Conservation (phyloP, 2,797 vertebrate genomes). For the Eulemur rubriventer region DNA sequence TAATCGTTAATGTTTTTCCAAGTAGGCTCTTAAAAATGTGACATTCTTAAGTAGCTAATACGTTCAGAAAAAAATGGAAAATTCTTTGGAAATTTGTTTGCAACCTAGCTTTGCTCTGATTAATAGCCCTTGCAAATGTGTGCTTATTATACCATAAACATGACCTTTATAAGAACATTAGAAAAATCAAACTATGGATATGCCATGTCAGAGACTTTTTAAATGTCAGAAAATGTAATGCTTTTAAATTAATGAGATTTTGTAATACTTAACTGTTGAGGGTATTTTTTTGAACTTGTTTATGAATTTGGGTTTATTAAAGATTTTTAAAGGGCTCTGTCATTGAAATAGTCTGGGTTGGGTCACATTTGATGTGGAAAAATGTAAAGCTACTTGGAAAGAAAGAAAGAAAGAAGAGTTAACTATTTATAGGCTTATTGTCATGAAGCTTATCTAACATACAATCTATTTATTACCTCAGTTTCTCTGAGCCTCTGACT, state of each 20-base stretch:
- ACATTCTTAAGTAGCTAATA: slow-evolving; percentile 70
- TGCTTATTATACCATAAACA: slow-evolving; percentile 84
- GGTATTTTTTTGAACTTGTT: slow-evolving; percentile 23
- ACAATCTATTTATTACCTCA: background rate
- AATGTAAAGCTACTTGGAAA: background rate
- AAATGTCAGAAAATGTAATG: slow-evolving; percentile 82
- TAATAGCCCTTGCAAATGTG: slow-evolving; percentile 84
- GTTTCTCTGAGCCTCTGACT: background rate
- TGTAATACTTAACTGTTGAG: slow-evolving; percentile 65
- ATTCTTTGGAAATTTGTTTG: slow-evolving; percentile 79
- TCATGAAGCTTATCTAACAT: background rate
- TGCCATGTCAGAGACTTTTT: slow-evolving; percentile 80
- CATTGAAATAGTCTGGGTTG: background rate
- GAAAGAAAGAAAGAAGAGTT: background rate
- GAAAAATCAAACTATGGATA: slow-evolving; percentile 81
- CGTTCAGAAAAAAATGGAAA: slow-evolving; percentile 73
- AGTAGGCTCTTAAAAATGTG: slow-evolving; percentile 77
- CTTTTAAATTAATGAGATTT: slow-evolving; percentile 79
- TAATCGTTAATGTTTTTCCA: slow-evolving; percentile 68
- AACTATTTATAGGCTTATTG: background rate
- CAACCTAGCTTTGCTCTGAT: slow-evolving; percentile 78
- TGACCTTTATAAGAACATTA: slow-evolving; percentile 84
- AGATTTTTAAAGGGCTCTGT: background rate
- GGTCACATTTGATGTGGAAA: background rate
- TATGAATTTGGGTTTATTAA: slow-evolving; percentile 13